Evolutionary conservation across 2,113 vertebrate species (phyloP).

Genomic region (Passer domesticus): DNA sequence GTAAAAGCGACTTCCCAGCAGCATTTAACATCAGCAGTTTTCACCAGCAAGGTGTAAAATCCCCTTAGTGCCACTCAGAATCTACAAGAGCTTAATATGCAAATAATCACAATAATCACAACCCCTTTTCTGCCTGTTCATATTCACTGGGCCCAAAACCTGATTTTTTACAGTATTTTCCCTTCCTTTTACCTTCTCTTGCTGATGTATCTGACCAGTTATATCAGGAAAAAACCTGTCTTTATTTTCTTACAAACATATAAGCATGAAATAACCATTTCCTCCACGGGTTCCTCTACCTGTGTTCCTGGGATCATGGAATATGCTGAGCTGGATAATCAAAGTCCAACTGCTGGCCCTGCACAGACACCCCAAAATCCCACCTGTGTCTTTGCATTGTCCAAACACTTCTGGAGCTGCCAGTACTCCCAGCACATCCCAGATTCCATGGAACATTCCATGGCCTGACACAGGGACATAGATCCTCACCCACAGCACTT

Average conservation of each 20-base stretch:
- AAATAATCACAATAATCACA: background rate
- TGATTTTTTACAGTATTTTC: background rate
- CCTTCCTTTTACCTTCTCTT: background rate
- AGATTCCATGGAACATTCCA: background rate
- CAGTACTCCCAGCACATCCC: background rate
- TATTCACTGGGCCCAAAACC: background rate
- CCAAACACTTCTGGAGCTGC: background rate
- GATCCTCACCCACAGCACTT: background rate
- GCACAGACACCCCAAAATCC: background rate
- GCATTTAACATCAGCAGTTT: background rate
- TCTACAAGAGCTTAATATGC: background rate
- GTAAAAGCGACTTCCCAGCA: background rate
- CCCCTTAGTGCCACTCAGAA: background rate
- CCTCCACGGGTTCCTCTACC: background rate
- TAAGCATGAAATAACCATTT: background rate
- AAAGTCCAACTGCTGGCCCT: background rate
- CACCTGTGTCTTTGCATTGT: background rate
- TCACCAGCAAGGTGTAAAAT: background rate
- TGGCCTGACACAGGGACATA: background rate
- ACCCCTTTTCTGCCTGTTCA: background rate
- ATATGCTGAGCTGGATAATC: background rate
- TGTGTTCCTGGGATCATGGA: rapidly evolving
- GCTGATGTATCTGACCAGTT: background rate
- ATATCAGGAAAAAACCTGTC: background rate
- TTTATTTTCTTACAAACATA: background rate